Evolutionary conservation across 2,888 invertebrate species (phyloP).

Genomic region (Macaria notata): DNA sequence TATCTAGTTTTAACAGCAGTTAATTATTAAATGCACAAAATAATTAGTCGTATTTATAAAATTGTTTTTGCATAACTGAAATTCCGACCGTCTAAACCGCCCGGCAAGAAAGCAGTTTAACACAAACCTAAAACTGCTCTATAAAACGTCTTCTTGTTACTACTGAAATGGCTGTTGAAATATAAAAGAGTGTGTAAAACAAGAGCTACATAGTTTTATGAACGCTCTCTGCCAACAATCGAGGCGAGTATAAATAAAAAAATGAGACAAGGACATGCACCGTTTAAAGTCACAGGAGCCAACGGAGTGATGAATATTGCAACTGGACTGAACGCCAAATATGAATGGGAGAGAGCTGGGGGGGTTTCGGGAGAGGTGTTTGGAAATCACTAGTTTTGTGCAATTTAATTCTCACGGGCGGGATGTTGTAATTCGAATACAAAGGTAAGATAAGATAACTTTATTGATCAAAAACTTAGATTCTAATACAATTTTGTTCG

Average conservation of each 20-base stretch:
- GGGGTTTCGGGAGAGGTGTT: constrained; percentile 13
- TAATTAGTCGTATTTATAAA: no score
- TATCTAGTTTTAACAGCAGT: no score
- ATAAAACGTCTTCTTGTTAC: constrained; percentile 52
- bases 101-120: constrained; percentile 2
- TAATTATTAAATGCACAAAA: no score
- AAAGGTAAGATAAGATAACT: no score
- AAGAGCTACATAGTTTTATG: constrained; percentile 71
- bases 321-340: constrained; percentile 64
- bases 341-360: constrained; percentile 28
- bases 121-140: constrained; percentile 29
- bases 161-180: constrained; percentile 60
- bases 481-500: no score
- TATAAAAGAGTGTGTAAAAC: constrained; percentile 72
- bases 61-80: no score
- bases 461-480: no score
- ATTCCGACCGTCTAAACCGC: background rate
- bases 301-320: constrained; percentile 74
- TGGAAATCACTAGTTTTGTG: background rate
- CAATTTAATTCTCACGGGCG: background rate
- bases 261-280: constrained; percentile 62
- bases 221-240: constrained; percentile 71
- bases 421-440: no score
- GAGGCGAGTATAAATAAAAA: constrained; percentile 68
- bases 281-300: constrained; percentile 71